Evolutionary conservation across 2,888 invertebrate genomes (phyloP), one percentile per base, ranked within the genome.

Genomic region (Acronicta leporina): DNA sequence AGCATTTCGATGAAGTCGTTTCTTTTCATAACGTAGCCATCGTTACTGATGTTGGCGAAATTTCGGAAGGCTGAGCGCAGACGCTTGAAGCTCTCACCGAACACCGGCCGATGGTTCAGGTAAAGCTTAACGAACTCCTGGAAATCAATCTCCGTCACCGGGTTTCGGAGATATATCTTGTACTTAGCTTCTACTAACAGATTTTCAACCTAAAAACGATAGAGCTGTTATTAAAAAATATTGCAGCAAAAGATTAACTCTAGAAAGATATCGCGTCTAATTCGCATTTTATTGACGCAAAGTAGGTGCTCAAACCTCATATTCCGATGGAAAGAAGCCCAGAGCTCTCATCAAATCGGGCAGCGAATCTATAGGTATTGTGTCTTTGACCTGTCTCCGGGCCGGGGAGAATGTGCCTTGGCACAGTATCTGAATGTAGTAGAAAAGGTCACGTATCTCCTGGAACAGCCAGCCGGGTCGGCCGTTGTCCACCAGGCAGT

Each of bases 391-490:
- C 5, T 91, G 87, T 69, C 97, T 90, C 65, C 95, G 94, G 4
- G 95, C 94, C 50, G 95, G 95, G 0, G 96, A 95, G 83, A 96
- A 95, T 49, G 97, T 96, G 5, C 96, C 96, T 82, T 97, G 96
- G 75, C 96, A 95, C 73, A 96, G 86, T 45, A 97, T 96, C 91
- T 97, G 97, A 73, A 97, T 96, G 84, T 97, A 97, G 86, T 96
- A 97, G 89, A 97, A 97, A 63, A 97, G 91, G 82, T 97, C 96
- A 73, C 96, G 95, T 82, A 97, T 95, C 88, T 97, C 97, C 52
- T 94, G 93, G 83, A 97, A 96, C 53, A 97, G 90, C 95, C 96
- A 96, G 4, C 97, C 97, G 0, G 96, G 95, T 9, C 95, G 90
- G 0, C 97, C 97, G 51, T 96, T 96, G 60, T 97, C 96, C 49